Evolutionary conservation across 2,888 invertebrate genomes (phyloP).

Genomic region (Spisula solida): DNA sequence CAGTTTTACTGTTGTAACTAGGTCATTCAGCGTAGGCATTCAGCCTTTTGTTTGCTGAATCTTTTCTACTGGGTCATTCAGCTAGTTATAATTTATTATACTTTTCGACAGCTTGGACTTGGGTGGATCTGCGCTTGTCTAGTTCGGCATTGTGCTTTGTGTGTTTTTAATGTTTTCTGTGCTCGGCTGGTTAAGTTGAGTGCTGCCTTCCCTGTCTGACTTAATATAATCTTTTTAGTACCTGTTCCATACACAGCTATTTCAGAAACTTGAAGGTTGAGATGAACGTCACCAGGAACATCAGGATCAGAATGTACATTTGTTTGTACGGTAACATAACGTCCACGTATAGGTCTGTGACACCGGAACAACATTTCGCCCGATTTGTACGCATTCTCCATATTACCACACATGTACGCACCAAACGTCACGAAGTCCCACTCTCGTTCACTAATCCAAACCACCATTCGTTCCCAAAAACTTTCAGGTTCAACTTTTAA

Average conservation of each 20-base stretch:
- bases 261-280: constrained; percentile 17
- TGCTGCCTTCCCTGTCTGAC: too few relatives aligned
- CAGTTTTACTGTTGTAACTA: too few relatives aligned
- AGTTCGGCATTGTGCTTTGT: too few relatives aligned
- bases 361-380: constrained; percentile 11
- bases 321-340: constrained; percentile 34
- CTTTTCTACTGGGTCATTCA: too few relatives aligned
- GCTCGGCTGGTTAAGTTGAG: too few relatives aligned
- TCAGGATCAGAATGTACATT: constrained; percentile 41
- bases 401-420: constrained; percentile 37
- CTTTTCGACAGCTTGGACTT: too few relatives aligned
- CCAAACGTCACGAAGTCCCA: constrained; percentile 38
- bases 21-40: too few relatives aligned
- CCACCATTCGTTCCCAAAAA: constrained; percentile 39
- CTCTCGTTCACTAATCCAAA: constrained; percentile 19
- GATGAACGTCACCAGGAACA: not conserved
- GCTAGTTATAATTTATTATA: too few relatives aligned
- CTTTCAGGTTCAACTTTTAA: not conserved
- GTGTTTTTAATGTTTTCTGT: too few relatives aligned
- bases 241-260: constrained; percentile 30
- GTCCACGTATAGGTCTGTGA: not conserved
- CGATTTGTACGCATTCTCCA: constrained; percentile 34
- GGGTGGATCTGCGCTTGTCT: too few relatives aligned
- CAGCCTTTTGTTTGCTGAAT: too few relatives aligned
- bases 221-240: too few relatives aligned